phyloP scores from a whole-genome alignment of 2,113 vertebrate genomes.

The Corydoras maculifer region DNA sequence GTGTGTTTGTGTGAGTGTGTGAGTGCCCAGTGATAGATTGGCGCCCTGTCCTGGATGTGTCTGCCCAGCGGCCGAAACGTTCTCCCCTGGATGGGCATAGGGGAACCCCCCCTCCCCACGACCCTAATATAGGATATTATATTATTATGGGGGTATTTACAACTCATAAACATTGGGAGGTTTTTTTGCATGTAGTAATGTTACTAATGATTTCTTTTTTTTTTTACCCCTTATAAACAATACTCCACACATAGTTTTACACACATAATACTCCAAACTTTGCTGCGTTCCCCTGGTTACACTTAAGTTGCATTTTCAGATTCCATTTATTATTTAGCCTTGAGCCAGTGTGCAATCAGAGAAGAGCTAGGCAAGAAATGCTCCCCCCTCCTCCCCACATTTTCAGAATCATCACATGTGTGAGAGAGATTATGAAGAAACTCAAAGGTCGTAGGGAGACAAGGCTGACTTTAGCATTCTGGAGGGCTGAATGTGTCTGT shows the following conservation, averaged over 20 bases:
- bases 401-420: constrained; percentile 54
- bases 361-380: constrained; percentile 50
- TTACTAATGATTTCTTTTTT: no score
- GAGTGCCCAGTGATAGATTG: no score
- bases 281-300: not conserved
- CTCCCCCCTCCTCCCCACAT: constrained; percentile 44
- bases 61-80: no score
- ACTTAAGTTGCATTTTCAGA: constrained; percentile 38
- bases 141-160: no score
- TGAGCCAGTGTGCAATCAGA: constrained; percentile 53
- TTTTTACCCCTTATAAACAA: not conserved
- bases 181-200: no score
- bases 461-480: constrained; percentile 54
- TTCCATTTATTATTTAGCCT: constrained; percentile 51
- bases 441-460: constrained; percentile 59
- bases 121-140: no score
- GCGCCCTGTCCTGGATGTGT: no score
- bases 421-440: constrained; percentile 53
- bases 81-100: no score
- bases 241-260: not conserved
- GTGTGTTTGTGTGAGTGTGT: no score
- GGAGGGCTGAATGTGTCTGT: constrained; percentile 56
- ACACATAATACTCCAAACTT: constrained; percentile 1
- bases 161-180: no score
- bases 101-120: no score